A percentile compares a stretch with the other conserved stretches of the same genome.
Conservation (phyloP, 2,888 invertebrate genomes). For the Taenaris catops region DNA sequence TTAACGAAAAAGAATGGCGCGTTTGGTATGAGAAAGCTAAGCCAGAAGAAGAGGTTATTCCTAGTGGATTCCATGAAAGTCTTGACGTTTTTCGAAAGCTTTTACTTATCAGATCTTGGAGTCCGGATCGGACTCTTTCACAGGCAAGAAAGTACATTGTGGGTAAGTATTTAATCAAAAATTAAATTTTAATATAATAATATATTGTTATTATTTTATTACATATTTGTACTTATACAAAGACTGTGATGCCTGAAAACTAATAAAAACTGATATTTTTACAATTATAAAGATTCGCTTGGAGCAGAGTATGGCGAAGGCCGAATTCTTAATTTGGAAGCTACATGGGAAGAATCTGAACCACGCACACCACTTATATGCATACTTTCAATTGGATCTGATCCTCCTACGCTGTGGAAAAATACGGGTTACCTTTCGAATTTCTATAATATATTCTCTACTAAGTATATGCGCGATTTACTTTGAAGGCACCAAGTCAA, state of each 20-base stretch:
- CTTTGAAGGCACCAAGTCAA: too few relatives aligned
- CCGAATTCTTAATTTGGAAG: slow-evolving; percentile 94
- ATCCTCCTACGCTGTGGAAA: slow-evolving; percentile 89
- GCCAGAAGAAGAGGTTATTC: slow-evolving; percentile 94
- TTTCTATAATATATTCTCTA: neutral
- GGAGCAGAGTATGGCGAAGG: slow-evolving; percentile 95
- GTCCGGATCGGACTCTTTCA: slow-evolving; percentile 95
- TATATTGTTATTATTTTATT: too few relatives aligned
- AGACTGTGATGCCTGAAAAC: too few relatives aligned
- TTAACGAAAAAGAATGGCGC: slow-evolving; percentile 93
- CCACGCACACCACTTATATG: slow-evolving; percentile 94
- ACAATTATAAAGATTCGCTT: slow-evolving; percentile 82
- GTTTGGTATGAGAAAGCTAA: slow-evolving; percentile 95
- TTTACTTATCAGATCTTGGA: slow-evolving; percentile 94
- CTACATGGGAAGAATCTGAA: slow-evolving; percentile 94
- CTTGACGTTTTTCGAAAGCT: slow-evolving; percentile 94
- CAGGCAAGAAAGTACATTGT: slow-evolving; percentile 95
- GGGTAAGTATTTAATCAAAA: too few relatives aligned
- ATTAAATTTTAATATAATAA: too few relatives aligned
- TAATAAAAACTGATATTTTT: neutral
- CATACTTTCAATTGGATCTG: slow-evolving; percentile 96
- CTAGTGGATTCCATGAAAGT: slow-evolving; percentile 92
- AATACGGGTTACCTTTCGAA: neutral
- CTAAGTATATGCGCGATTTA: too few relatives aligned
- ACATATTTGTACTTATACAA: too few relatives aligned